These are phyloP conservation scores for Zeuzera pyrina DNA, from an alignment of 2,888 invertebrate species.

Conservation along the genomic window DNA sequence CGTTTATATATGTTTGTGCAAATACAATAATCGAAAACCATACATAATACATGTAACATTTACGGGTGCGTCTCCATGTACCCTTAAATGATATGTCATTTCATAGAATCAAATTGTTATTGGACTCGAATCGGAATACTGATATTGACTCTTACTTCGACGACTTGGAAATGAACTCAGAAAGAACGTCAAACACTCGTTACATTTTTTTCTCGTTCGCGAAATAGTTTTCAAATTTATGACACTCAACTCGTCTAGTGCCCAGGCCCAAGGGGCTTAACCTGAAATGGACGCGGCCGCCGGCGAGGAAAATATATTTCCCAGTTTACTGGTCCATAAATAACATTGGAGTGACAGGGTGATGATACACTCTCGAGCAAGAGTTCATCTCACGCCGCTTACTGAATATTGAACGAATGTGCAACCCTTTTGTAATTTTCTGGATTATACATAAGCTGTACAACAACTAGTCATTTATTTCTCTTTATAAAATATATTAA, in stretches of 20 bases:
- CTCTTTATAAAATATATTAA: too few relatives aligned
- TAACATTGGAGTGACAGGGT: constrained; percentile 68
- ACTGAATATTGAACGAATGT: constrained; percentile 58
- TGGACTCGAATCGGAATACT: too few relatives aligned
- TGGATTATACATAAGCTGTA: constrained; percentile 11
- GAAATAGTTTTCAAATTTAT: constrained; percentile 70
- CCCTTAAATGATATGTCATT: too few relatives aligned
- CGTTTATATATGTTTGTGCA: too few relatives aligned
- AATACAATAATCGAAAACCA: too few relatives aligned
- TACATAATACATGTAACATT: too few relatives aligned
- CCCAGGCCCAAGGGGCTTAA: constrained; percentile 66
- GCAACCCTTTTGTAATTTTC: constrained; percentile 36
- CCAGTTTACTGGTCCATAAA: constrained; percentile 72
- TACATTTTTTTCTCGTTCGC: constrained; percentile 59
- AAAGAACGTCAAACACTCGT: constrained; percentile 55
- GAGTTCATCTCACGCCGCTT: constrained; percentile 62
- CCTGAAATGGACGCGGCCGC: constrained; percentile 68
- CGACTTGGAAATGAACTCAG: constrained; percentile 34
- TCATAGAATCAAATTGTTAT: too few relatives aligned
- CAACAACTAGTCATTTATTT: too few relatives aligned
- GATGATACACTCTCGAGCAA: constrained; percentile 65
- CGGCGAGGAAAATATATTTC: constrained; percentile 69
- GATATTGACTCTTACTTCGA: too few relatives aligned
- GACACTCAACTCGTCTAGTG: constrained; percentile 69
- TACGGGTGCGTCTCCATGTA: too few relatives aligned